A percentile compares a stretch with the other conserved stretches of the same genome.
These are phyloP conservation scores for Numenius phaeopus DNA, from an alignment of 2,797 vertebrate genomes.

Conservation along the genomic window DNA sequence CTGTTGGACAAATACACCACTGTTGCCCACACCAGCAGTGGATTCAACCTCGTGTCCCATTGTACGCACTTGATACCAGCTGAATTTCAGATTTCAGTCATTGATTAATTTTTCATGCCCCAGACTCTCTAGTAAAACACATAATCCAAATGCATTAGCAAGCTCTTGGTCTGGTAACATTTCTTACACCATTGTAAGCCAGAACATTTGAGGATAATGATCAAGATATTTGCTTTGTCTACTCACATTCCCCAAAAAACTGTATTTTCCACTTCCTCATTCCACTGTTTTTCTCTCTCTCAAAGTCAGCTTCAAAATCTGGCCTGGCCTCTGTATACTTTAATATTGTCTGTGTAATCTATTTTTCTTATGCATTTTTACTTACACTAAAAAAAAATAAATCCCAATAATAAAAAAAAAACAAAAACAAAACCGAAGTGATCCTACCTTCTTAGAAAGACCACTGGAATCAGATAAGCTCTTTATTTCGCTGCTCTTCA, in stretches of 20 bases:
- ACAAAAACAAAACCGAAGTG: background rate
- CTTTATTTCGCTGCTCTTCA: background rate
- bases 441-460: background rate
- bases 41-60: background rate
- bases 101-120: background rate
- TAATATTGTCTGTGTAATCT: background rate
- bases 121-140: background rate
- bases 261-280: background rate
- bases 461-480: background rate
- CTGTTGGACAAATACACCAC: background rate
- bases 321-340: background rate
- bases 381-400: background rate
- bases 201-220: background rate
- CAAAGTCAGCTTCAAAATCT: background rate
- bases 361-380: background rate
- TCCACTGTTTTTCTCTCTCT: background rate
- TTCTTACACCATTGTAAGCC: background rate
- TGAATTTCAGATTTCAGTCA: background rate
- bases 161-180: background rate
- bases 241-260: background rate
- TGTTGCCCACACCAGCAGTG: background rate
- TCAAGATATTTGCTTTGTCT: background rate
- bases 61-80: background rate
- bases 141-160: background rate
- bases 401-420: background rate